Evolutionary conservation across 2,888 invertebrate genomes (phyloP).

Genomic region (Polymixis lichenea): DNA sequence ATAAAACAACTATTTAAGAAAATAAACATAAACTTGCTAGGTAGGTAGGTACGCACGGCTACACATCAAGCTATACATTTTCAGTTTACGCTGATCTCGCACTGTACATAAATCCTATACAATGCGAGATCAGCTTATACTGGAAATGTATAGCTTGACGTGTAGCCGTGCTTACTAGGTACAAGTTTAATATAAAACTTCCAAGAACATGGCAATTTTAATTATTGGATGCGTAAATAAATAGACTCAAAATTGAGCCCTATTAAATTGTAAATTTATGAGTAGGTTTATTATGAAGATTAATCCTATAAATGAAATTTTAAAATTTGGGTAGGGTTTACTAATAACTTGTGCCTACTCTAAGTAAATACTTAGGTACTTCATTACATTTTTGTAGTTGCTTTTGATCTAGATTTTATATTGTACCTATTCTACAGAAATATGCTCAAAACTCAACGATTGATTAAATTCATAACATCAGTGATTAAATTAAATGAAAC

Average conservation of each 20-base stretch:
- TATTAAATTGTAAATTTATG: background rate
- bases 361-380: background rate
- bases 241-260: background rate
- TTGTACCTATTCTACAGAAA: background rate
- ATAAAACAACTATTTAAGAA: too few species aligned
- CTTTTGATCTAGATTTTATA: background rate
- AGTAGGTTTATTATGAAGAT: background rate
- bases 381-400: background rate
- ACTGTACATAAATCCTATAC: too few species aligned
- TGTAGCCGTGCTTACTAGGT: too few species aligned
- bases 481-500: background rate
- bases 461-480: background rate
- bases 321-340: background rate
- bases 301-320: background rate
- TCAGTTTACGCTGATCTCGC: too few species aligned
- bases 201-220: too few species aligned
- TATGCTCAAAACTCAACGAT: background rate
- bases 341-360: background rate
- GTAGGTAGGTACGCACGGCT: background rate
- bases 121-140: too few species aligned
- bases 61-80: too few species aligned
- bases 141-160: too few species aligned
- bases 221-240: background rate
- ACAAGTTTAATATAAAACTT: background rate
- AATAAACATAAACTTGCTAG: too few species aligned